These are phyloP conservation scores for Rotaria magnacalcarata DNA, from an alignment of 2,888 invertebrate genomes.

Conservation along the genomic window DNA sequence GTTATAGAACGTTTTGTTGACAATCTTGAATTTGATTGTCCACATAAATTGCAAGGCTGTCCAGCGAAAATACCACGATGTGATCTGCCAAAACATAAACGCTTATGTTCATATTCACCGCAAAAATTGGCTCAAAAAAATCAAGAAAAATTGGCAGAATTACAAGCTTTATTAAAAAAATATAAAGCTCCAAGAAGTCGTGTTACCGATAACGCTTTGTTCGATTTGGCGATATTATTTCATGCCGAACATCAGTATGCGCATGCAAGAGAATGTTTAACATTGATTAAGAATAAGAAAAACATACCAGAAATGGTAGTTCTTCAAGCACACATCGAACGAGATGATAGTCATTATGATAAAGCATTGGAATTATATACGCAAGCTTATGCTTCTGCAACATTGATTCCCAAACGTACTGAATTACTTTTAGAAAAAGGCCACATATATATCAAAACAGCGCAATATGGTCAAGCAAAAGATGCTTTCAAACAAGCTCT, in stretches of 20 bases:
- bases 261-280: neutral
- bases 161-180: neutral
- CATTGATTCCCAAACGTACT: neutral
- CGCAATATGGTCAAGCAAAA: neutral
- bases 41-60: slow-evolving; percentile 10
- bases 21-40: slow-evolving; percentile 28
- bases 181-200: neutral
- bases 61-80: neutral
- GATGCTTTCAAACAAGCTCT: neutral
- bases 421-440: neutral
- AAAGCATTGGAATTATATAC: neutral
- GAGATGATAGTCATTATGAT: neutral
- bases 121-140: neutral
- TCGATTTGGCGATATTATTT: neutral
- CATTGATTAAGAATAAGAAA: neutral
- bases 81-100: neutral
- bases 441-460: neutral
- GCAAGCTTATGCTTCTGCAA: neutral
- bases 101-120: neutral
- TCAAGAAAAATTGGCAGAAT: neutral
- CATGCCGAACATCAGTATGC: neutral
- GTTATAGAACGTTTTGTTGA: slow-evolving; percentile 25
- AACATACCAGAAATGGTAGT: neutral
- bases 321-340: neutral
- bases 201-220: neutral